A percentile compares a stretch with the other conserved stretches of the same genome.
phyloP scores from a whole-genome alignment of 2,888 invertebrate species.

The Idaea straminata region DNA sequence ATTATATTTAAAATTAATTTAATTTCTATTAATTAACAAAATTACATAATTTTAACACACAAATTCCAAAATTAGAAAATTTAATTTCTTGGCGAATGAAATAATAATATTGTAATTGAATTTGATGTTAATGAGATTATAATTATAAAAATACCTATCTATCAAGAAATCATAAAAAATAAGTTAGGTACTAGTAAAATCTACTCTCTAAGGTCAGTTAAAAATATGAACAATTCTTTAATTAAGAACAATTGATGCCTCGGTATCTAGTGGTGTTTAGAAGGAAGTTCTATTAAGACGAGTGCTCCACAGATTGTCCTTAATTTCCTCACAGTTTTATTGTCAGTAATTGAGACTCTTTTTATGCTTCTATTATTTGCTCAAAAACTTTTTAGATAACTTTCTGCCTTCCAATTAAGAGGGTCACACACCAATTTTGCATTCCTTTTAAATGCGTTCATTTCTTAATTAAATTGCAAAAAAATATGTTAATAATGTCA shows the following conservation, averaged over 20 bases:
- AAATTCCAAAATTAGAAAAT: no score
- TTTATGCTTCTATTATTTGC: conserved; percentile 6
- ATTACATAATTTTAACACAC: no score
- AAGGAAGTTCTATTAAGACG: conserved; percentile 73
- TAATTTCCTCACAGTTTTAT: conserved; percentile 63
- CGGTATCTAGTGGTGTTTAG: conserved; percentile 46
- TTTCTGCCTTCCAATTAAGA: neutral
- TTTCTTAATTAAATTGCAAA: neutral
- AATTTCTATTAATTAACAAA: no score
- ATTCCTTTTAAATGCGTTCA: neutral
- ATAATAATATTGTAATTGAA: no score
- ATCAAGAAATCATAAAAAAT: neutral
- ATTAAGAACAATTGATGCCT: conserved; percentile 44
- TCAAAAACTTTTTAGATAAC: neutral
- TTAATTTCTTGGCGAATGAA: no score
- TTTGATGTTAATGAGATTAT: no score
- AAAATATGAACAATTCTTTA: conserved; percentile 21
- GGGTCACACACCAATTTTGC: neutral
- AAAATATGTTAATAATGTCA: no score
- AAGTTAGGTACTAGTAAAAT: neutral
- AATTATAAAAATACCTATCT: no score
- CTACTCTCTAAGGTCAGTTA: neutral
- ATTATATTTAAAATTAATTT: no score
- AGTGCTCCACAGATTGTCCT: conserved; percentile 66
- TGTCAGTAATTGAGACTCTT: conserved; percentile 18